Evolutionary conservation across 2,113 vertebrate species (phyloP).

Genomic region (Verasper variegatus): DNA sequence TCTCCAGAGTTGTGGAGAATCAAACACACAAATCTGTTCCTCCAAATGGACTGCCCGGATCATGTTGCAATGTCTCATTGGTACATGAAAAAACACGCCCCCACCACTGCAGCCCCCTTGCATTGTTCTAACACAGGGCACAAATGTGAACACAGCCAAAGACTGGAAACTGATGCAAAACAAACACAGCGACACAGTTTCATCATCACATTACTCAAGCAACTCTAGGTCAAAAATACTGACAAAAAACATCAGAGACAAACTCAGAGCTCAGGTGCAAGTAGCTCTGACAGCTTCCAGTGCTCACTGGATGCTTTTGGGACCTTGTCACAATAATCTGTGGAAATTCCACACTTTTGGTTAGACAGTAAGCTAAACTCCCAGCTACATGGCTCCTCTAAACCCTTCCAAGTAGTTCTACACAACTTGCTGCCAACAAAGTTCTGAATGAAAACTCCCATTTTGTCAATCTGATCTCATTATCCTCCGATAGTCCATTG

Average conservation of each 20-base stretch:
- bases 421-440: constrained; percentile 46
- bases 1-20: background rate
- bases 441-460: constrained; percentile 64
- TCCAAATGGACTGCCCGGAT: background rate
- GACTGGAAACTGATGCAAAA: background rate
- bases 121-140: background rate
- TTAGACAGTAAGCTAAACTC: background rate
- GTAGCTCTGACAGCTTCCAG: constrained; percentile 7
- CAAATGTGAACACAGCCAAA: background rate
- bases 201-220: background rate
- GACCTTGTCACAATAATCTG: constrained; percentile 21
- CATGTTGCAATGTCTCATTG: background rate
- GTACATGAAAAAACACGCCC: background rate
- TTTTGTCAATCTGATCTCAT: constrained; percentile 53
- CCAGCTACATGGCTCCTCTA: constrained; percentile 1
- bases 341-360: constrained; percentile 30
- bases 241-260: constrained; percentile 21
- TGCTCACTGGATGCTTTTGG: constrained; percentile 17
- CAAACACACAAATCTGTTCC: background rate
- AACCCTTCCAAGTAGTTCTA: constrained; percentile 36
- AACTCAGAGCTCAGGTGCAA: background rate
- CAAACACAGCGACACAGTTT: background rate
- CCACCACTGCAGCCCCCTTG: background rate
- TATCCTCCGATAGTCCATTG: constrained; percentile 54
- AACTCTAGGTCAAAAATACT: constrained; percentile 6